A percentile compares a stretch with the other conserved stretches of the same genome.
These are phyloP conservation scores for Xanthorhoe spadicearia DNA, from an alignment of 2,888 invertebrate genomes.

Conservation along the genomic window DNA sequence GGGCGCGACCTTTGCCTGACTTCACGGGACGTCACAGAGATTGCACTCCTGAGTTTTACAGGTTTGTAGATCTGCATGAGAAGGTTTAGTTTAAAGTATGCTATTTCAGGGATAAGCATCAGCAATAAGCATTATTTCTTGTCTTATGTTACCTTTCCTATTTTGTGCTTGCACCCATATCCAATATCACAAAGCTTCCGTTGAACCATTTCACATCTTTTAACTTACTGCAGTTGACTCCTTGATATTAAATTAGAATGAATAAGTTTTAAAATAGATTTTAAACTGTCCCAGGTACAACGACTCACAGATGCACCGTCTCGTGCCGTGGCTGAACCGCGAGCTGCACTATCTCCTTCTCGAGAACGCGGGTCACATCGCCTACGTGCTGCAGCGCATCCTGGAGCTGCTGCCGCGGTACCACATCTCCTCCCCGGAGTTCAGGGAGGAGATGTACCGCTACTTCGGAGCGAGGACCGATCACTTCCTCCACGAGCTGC, in stretches of 20 bases:
- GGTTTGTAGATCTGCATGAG: constrained; percentile 70
- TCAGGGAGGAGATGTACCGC: constrained; percentile 88
- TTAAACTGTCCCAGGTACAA: constrained; percentile 83
- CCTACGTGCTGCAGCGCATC: constrained; percentile 88
- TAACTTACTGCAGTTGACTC: no score
- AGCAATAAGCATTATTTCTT: no score
- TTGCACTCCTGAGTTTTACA: constrained; percentile 90
- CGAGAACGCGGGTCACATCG: constrained; percentile 86
- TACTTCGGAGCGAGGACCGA: constrained; percentile 89
- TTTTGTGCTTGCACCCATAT: no score
- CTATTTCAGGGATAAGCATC: no score
- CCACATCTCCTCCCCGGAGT: constrained; percentile 88
- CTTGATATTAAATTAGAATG: no score
- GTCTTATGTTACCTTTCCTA: no score
- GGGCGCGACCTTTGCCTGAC: constrained; percentile 89
- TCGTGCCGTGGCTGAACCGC: constrained; percentile 95
- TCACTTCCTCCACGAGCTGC: constrained; percentile 96
- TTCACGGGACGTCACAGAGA: constrained; percentile 89
- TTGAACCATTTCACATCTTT: no score
- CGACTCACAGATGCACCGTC: constrained; percentile 91
- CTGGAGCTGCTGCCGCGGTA: constrained; percentile 87
- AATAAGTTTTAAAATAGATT: not conserved
- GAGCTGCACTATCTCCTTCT: constrained; percentile 92
- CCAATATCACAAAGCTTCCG: no score
- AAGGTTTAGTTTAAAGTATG: no score